phyloP scores from a whole-genome alignment of 2,888 invertebrate species.

The Meliscaeva auricollis region DNA sequence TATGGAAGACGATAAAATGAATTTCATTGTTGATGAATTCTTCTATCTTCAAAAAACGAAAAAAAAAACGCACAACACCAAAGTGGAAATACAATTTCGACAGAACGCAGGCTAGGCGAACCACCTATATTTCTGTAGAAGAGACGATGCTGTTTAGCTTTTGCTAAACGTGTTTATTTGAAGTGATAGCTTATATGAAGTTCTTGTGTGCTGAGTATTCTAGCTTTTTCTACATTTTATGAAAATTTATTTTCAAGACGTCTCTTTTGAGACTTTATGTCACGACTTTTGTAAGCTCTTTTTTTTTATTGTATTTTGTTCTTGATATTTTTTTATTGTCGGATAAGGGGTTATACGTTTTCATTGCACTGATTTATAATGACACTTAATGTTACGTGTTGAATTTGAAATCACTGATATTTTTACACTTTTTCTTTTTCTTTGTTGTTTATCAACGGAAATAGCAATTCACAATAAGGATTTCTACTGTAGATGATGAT shows the following conservation, averaged over 20 bases:
- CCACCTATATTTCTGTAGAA: not conserved
- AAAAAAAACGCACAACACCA: slow-evolving; percentile 46
- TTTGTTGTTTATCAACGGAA: slow-evolving; percentile 1
- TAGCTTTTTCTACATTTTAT: not conserved
- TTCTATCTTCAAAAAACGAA: too few species aligned
- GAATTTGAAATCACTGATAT: slow-evolving; percentile 23
- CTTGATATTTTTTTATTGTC: not conserved
- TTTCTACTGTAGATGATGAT: not conserved
- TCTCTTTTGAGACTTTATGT: slow-evolving; percentile 48
- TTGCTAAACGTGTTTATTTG: slow-evolving; percentile 54
- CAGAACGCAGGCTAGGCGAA: not conserved
- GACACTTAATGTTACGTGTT: slow-evolving; percentile 46
- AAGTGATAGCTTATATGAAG: slow-evolving; percentile 44
- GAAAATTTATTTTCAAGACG: slow-evolving; percentile 41
- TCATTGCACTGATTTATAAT: slow-evolving; percentile 38
- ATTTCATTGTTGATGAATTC: slow-evolving; percentile 72
- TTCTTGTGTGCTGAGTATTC: not conserved
- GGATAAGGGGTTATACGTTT: slow-evolving; percentile 29
- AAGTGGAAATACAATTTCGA: slow-evolving; percentile 51
- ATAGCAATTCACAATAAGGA: slow-evolving; percentile 28
- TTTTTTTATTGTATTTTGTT: not conserved
- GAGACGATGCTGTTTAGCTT: not conserved
- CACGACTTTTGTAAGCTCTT: slow-evolving; percentile 29
- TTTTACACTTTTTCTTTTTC: too few species aligned
- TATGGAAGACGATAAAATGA: slow-evolving; percentile 64